Evolutionary conservation across 2,113 vertebrate species (phyloP), one percentile per base, ranked within the genome.

Genomic region (Alces alces): DNA sequence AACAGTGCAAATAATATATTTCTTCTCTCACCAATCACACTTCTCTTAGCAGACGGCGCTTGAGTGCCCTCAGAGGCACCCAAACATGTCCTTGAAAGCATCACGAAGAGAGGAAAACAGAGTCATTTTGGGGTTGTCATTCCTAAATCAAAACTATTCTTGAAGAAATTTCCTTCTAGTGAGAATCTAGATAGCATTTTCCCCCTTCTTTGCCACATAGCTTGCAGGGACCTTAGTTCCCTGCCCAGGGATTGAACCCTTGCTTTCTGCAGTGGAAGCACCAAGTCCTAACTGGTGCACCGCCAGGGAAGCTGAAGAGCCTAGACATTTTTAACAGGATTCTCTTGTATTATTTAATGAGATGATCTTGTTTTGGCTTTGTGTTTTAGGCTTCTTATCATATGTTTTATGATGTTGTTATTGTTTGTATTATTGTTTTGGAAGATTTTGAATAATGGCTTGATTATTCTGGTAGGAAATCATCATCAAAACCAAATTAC

Each of bases 401-500:
- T 84, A 16, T 55, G 30, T 76, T 96, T 94, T 80, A 90, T 89
- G 88, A 61, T 84, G 39, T 27, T 12, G n/a, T 50, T 94, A 88
- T 80, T 95, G 88, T 82, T 88, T 86, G 60, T 79, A 28, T 78
- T 86, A 66, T 17, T 86, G 85, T 66, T 90, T 97, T 95, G 96
- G 61, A 96, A 86, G 66, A 85, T 91, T 93, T 76, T 96, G 91
- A 93, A 89, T 52, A 73, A 89, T 8, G 17, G 83, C 83, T 83
- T 79, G 97, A 95, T 98, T 97, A 95, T 91, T 92, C 92, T 95
- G 61, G 57, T 76, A 97, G 64, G 66, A 87, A 73, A 36, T 87
- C 70, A 78, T 88, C 76, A 90, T 93, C 66, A 82, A 73, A 89
- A 96, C 6, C 52, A 84, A 95, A 30, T 86, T 82, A 36, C 70